Base-by-base conservation (phyloP, 2,113 vertebrate genomes). In the Daboia siamensis region DNA sequence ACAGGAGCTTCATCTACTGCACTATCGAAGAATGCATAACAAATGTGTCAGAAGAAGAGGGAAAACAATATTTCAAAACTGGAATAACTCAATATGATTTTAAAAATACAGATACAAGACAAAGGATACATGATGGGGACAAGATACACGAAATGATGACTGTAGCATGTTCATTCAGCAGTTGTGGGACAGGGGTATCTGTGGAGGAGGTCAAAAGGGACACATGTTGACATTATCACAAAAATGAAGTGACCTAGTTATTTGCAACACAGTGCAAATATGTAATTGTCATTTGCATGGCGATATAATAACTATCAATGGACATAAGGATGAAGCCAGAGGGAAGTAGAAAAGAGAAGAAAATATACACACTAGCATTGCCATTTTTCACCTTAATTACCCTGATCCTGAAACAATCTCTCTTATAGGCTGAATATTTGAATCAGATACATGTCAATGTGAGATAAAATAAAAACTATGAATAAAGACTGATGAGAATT, bases 341-440 rank as follows among this genome's bases (percentile, higher is more conserved):
- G 33, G 33, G 33, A 39, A 80, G 33, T 33, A 80, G 69, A 80
- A 80, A 91, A 15, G 86, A 26, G n/a, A 87, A 52, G 59, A 87
- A 92, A 91, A 88, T 55, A 91, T 48, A 91, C 13, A 17, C 7
- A 57, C 55, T 21, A 94, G 52, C 86, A 51, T 5, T 57, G 86
- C 13, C 46, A 87, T 89, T 87, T 91, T 55, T 11, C 2, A 29
- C 4, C 0, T 87, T 86, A 29, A 48, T 56, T 21, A 17, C 87
- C 90, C 29, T 64, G 61, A 88, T 88, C 55, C 24, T 92, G 1
- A 33, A 11, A 0, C 56, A n/a, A 17, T 15, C 20, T 1, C 17
- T 89, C 85, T 46, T 69, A 26, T 64, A 29, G 48, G 17, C 84
- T 89, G 90, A 96, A 95, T 93, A 94, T 95, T 87, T 55, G 92